phyloP scores from a whole-genome alignment of 2,797 vertebrate species.

The Periparus ater region DNA sequence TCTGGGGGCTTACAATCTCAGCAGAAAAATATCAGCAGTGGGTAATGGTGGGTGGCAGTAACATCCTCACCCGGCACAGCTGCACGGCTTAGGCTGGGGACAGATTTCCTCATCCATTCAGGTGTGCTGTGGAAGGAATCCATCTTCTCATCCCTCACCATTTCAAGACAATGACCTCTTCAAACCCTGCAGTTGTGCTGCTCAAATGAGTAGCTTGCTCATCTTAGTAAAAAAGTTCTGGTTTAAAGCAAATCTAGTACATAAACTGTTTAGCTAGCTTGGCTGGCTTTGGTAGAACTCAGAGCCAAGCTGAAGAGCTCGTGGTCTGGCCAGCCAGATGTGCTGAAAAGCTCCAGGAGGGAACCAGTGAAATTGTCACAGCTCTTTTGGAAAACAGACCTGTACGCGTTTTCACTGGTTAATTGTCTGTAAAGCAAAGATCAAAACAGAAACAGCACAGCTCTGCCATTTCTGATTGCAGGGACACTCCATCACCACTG shows the following conservation, averaged over 20 bases:
- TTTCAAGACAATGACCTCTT: neutral
- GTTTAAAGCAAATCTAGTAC: neutral
- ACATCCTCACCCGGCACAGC: neutral
- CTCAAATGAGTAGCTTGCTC: neutral
- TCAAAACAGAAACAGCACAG: neutral
- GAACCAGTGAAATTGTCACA: neutral
- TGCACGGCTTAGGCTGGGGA: neutral
- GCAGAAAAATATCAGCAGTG: neutral
- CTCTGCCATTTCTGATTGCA: neutral
- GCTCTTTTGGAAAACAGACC: neutral
- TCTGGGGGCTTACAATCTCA: neutral
- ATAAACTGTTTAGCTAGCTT: neutral
- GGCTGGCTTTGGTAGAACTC: neutral
- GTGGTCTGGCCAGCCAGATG: neutral
- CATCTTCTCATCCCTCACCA: neutral
- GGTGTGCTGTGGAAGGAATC: neutral
- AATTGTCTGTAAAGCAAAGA: neutral
- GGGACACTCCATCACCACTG: neutral
- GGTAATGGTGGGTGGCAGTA: neutral
- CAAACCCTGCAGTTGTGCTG: neutral
- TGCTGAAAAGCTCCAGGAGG: neutral
- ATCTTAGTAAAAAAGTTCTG: neutral
- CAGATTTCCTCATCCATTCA: neutral
- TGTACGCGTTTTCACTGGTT: neutral
- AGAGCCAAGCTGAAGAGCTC: neutral